A percentile compares a stretch with the other conserved stretches of the same genome.
Evolutionary conservation across 2,797 vertebrate genomes (phyloP).

Genomic region (Clarias laeviceps): DNA sequence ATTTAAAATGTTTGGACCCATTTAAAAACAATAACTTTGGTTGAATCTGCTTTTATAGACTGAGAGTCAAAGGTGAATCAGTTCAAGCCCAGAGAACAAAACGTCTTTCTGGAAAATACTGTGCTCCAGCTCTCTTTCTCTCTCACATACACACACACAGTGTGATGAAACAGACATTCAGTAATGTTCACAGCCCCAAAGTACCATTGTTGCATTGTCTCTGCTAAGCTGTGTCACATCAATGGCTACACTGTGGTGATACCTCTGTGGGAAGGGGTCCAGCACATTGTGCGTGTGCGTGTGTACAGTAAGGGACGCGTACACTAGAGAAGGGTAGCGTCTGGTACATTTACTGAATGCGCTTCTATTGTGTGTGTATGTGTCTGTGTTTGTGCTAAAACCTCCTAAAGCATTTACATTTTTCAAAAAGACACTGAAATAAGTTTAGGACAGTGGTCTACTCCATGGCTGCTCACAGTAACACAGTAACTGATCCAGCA

Average conservation of each 20-base stretch:
- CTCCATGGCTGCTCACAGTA: neutral
- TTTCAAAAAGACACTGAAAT: neutral
- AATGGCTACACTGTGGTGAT: slow-evolving; percentile 51
- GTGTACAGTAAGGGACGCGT: slow-evolving; percentile 10
- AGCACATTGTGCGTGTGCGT: slow-evolving; percentile 39
- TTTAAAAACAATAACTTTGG: neutral
- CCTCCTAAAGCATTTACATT: neutral
- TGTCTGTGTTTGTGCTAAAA: neutral
- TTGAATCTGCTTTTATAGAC: neutral
- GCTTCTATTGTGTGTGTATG: slow-evolving; percentile 18
- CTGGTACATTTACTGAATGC: slow-evolving; percentile 49
- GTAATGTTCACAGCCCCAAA: slow-evolving; percentile 37
- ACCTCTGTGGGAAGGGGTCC: slow-evolving; percentile 55
- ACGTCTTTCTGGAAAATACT: slow-evolving; percentile 32
- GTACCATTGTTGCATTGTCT: slow-evolving; percentile 53
- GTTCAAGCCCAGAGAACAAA: slow-evolving; percentile 39
- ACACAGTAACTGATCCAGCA: neutral
- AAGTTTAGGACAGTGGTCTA: neutral
- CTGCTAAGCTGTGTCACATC: slow-evolving; percentile 49
- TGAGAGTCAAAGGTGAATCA: slow-evolving; percentile 36
- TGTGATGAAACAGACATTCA: slow-evolving; percentile 41
- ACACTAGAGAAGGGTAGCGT: slow-evolving; percentile 33
- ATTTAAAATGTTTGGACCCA: neutral
- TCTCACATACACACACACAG: slow-evolving; percentile 31
- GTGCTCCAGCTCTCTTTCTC: neutral